Conservation (phyloP, 2,888 invertebrate species). For the Sesia bembeciformis region DNA sequence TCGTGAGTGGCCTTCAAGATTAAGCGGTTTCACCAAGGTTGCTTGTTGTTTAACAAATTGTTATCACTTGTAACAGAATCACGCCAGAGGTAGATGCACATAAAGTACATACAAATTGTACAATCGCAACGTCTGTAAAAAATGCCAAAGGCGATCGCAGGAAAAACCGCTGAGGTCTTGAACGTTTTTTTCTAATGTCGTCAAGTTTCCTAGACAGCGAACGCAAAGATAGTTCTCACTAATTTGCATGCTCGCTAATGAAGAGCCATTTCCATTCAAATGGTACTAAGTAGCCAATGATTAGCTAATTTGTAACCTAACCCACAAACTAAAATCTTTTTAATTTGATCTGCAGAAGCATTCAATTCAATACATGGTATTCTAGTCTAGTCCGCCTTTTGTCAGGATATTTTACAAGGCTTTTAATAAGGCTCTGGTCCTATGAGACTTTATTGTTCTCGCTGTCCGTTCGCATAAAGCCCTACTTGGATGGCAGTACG, state of each 20-base stretch:
- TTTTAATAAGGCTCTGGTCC: conserved; percentile 38
- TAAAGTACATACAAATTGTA: background rate
- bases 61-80: conserved; percentile 7
- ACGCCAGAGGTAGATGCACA: background rate
- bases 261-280: background rate
- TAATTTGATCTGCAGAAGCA: conserved; percentile 9
- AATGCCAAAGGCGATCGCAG: too few species aligned
- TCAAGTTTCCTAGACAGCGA: too few species aligned
- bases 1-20: conserved; percentile 9
- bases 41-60: conserved; percentile 14
- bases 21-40: conserved; percentile 14
- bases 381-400: conserved; percentile 44
- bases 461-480: conserved; percentile 33
- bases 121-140: too few species aligned
- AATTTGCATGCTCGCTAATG: background rate
- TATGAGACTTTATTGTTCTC: conserved; percentile 43
- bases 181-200: too few species aligned
- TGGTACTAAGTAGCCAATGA: background rate
- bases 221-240: too few species aligned
- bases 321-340: background rate
- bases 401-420: conserved; percentile 38
- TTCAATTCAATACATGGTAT: conserved; percentile 39
- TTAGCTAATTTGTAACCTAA: background rate
- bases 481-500: background rate
- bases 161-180: too few species aligned